Conservation (phyloP, 2,797 vertebrate genomes). For the Hapalemur alaotrensis region DNA sequence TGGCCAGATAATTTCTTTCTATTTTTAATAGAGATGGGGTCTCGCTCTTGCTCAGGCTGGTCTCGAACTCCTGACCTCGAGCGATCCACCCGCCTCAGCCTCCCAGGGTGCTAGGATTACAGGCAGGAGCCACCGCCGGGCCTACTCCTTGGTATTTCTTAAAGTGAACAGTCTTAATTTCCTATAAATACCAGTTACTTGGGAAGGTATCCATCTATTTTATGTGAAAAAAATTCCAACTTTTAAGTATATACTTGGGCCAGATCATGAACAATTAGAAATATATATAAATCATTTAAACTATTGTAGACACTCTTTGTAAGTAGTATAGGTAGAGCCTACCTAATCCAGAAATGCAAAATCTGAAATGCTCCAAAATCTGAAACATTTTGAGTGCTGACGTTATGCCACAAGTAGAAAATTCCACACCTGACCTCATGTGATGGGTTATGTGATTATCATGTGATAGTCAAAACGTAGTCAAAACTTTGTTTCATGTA, state of each 20-base stretch:
- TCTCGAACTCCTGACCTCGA: too few relatives aligned
- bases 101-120: too few relatives aligned
- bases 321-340: not conserved
- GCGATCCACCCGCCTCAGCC: too few relatives aligned
- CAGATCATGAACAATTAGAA: not conserved
- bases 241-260: not conserved
- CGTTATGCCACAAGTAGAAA: not conserved
- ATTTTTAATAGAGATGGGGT: too few relatives aligned
- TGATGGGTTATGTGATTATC: not conserved
- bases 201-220: not conserved
- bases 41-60: too few relatives aligned
- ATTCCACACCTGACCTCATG: not conserved
- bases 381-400: not conserved
- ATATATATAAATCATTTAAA: not conserved
- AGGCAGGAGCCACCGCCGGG: too few relatives aligned
- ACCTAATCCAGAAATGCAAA: not conserved
- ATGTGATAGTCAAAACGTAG: not conserved
- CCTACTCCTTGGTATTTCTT: not conserved
- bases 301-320: not conserved
- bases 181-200: not conserved
- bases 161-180: slow-evolving; percentile 9
- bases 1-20: too few relatives aligned
- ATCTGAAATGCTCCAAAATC: not conserved
- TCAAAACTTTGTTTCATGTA: not conserved
- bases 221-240: not conserved